A percentile compares a stretch with the other conserved stretches of the same genome.
Evolutionary conservation across 2,113 vertebrate genomes (phyloP).

Genomic region (Excalfactoria chinensis): DNA sequence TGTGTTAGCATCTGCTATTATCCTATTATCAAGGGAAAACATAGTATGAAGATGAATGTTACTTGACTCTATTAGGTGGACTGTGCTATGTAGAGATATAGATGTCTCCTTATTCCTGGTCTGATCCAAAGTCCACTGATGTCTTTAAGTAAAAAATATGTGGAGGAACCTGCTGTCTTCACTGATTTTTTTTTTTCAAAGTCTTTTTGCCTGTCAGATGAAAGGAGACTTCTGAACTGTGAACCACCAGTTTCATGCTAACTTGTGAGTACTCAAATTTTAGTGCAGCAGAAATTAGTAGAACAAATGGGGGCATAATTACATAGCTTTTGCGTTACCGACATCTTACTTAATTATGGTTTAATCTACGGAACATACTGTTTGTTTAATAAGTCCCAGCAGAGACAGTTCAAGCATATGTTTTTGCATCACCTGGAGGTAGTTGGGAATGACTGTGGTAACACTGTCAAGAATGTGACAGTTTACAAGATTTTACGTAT

Average conservation of each 20-base stretch:
- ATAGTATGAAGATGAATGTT: neutral
- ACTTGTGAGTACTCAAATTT: neutral
- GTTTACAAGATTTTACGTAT: neutral
- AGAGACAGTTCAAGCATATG: slow-evolving; percentile 5
- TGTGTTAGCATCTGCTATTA: slow-evolving; percentile 1
- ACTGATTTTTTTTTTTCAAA: neutral
- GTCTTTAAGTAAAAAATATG: neutral
- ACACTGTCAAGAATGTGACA: neutral
- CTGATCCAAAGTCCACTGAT: neutral
- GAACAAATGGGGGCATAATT: slow-evolving; percentile 13
- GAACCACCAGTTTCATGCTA: neutral
- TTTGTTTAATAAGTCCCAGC: slow-evolving; percentile 60
- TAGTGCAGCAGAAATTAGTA: neutral
- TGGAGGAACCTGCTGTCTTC: neutral
- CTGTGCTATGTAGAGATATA: neutral
- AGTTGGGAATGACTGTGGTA: neutral
- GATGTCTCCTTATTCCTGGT: neutral
- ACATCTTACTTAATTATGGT: slow-evolving; percentile 26
- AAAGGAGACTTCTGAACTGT: neutral
- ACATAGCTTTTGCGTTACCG: neutral
- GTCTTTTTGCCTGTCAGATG: neutral
- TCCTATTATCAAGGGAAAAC: neutral
- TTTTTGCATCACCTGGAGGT: slow-evolving; percentile 47
- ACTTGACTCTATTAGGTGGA: neutral
- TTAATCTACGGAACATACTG: slow-evolving; percentile 36